Percentiles rank a stretch among this genome's conserved stretches.
Conservation (phyloP, 2,888 invertebrate species). For the Idaea straminata region DNA sequence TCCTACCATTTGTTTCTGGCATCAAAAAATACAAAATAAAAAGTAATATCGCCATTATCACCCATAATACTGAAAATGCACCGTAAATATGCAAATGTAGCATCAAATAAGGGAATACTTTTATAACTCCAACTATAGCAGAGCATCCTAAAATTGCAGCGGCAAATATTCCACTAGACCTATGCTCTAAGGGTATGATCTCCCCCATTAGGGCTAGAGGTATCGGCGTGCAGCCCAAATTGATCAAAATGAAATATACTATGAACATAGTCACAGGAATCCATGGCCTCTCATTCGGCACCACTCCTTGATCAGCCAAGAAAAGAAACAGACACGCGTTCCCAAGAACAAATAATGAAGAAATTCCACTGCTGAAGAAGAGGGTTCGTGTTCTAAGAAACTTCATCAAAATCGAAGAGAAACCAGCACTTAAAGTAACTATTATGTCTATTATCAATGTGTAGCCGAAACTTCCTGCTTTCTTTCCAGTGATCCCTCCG, state of each 20-base stretch:
- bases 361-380: slow-evolving; percentile 39
- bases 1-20: slow-evolving; percentile 49
- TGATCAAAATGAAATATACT: slow-evolving; percentile 34
- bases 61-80: slow-evolving; percentile 35
- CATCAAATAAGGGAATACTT: slow-evolving; percentile 38
- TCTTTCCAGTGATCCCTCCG: slow-evolving; percentile 29
- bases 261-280: slow-evolving; percentile 33
- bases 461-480: slow-evolving; percentile 31
- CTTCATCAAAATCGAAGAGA: slow-evolving; percentile 28
- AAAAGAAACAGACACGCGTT: slow-evolving; percentile 32
- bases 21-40: slow-evolving; percentile 35
- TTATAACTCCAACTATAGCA: slow-evolving; percentile 10
- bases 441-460: slow-evolving; percentile 39
- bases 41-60: slow-evolving; percentile 27
- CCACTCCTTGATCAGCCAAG: slow-evolving; percentile 14
- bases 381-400: slow-evolving; percentile 35
- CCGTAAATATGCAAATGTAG: slow-evolving; percentile 37
- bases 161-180: slow-evolving; percentile 31
- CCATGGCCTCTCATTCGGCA: slow-evolving; percentile 26
- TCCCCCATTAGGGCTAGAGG: slow-evolving; percentile 40
- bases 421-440: slow-evolving; percentile 28
- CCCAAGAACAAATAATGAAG: slow-evolving; percentile 29
- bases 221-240: slow-evolving; percentile 39
- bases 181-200: slow-evolving; percentile 40
- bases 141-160: slow-evolving; percentile 31